Conservation (phyloP, 2,888 invertebrate species). For the Germaria angustata region DNA sequence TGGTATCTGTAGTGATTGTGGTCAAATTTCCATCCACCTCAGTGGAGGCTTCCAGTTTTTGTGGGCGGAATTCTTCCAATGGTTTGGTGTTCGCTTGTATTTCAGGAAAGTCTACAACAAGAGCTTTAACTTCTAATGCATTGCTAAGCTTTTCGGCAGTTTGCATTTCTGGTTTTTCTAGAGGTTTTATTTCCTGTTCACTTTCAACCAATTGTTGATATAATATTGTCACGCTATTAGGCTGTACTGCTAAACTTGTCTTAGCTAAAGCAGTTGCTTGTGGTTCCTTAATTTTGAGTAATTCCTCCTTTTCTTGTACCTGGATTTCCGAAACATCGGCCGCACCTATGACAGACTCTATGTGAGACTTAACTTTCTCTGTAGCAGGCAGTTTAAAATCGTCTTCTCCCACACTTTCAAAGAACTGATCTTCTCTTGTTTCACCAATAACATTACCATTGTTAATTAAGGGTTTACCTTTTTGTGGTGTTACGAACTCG, state of each 20-base stretch:
- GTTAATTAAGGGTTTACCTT: conserved; percentile 83
- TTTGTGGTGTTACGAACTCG: conserved; percentile 80
- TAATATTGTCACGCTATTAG: background rate
- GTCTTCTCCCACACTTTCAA: conserved; percentile 80
- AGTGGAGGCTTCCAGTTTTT: conserved; percentile 76
- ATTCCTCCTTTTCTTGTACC: conserved; percentile 84
- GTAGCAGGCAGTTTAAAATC: conserved; percentile 64
- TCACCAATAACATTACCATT: conserved; percentile 82
- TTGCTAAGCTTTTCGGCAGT: conserved; percentile 71
- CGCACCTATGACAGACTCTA: conserved; percentile 81
- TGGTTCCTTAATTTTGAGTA: conserved; percentile 42
- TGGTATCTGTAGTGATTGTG: conserved; percentile 69
- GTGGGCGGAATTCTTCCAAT: conserved; percentile 61
- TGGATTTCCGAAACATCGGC: conserved; percentile 83
- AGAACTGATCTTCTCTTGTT: conserved; percentile 82
- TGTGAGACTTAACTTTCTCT: conserved; percentile 82
- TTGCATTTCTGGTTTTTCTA: conserved; percentile 75
- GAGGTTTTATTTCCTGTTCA: conserved; percentile 82
- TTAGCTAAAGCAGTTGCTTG: conserved; percentile 73
- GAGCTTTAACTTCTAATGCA: conserved; percentile 80
- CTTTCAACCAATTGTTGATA: conserved; percentile 83
- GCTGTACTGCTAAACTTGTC: conserved; percentile 83
- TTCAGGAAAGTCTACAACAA: conserved; percentile 79
- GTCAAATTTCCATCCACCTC: conserved; percentile 77
- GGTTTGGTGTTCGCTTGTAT: conserved; percentile 80